A percentile compares a stretch with the other conserved stretches of the same genome.
Evolutionary conservation across 2,797 vertebrate genomes (phyloP).

Genomic region (Halcyon smyrnensis): DNA sequence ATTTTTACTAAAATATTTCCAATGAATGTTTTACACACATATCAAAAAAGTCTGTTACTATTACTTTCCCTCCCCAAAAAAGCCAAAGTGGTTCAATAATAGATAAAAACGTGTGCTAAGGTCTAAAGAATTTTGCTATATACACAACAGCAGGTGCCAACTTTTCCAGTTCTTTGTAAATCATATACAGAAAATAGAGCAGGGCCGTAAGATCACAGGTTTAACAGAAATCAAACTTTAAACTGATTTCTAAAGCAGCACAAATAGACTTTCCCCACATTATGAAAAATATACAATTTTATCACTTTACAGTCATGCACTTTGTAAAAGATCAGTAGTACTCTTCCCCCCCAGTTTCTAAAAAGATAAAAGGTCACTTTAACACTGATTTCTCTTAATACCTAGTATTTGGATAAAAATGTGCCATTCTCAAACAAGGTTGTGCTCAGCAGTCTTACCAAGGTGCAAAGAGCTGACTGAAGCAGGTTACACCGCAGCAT

Average conservation of each 20-base stretch:
- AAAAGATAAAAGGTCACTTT: constrained; percentile 86
- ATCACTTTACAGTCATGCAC: constrained; percentile 80
- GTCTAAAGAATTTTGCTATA: constrained; percentile 79
- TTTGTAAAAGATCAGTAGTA: constrained; percentile 87
- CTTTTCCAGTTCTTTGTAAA: constrained; percentile 71
- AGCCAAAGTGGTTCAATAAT: constrained; percentile 75
- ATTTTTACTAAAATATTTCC: constrained; percentile 85
- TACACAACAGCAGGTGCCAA: constrained; percentile 74
- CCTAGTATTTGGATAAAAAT: constrained; percentile 72
- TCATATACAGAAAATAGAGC: constrained; percentile 73
- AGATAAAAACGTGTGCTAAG: constrained; percentile 83
- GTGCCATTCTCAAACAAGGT: constrained; percentile 56
- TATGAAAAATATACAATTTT: constrained; percentile 84
- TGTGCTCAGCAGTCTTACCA: constrained; percentile 66
- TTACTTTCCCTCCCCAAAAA: constrained; percentile 65
- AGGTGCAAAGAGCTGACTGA: constrained; percentile 28
- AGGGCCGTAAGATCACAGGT: constrained; percentile 75
- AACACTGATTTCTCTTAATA: constrained; percentile 76
- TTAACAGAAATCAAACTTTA: constrained; percentile 80
- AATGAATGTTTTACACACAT: constrained; percentile 82
- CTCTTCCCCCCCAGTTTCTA: constrained; percentile 73
- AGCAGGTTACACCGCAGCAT: not conserved
- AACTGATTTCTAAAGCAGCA: constrained; percentile 82
- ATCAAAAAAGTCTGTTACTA: constrained; percentile 82
- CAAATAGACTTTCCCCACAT: constrained; percentile 78